Base-by-base conservation (phyloP, 2,113 vertebrate genomes). In the Phyllopteryx taeniolatus region DNA sequence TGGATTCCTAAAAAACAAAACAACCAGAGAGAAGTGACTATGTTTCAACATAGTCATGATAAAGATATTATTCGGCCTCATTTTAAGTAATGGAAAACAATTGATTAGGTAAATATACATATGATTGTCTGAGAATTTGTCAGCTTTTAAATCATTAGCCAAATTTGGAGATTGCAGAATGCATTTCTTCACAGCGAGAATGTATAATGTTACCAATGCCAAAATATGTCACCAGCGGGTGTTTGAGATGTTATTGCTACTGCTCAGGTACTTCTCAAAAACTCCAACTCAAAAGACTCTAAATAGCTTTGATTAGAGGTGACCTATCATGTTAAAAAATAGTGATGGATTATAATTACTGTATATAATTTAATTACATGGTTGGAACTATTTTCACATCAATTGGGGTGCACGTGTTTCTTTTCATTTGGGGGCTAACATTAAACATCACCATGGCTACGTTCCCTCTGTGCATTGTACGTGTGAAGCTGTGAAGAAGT, bases 401-500 rank as follows among this genome's bases (percentile, higher is more conserved):
- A 31, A 17, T 61, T 15, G 10, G 15, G 31, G 59, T 61, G 35
- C 35, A 39, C 2, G 59, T 39, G 33, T 33, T 61, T 7, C 46
- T 74, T 76, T 46, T 72, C 17, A 69, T 62, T 53, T 70, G 71
- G 31, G 79, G 71, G 68, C 74, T 71, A 71, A 62, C 70, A 68
- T 77, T 69, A 84, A 68, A 87, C 73, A 74, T 84, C 76, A 49
- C 72, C 69, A 61, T 33, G 67, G 63, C 60, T 76, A 78, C 79
- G 76, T 66, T 59, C 53, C 54, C 60, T 1, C 70, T 67, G 72
- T 76, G 83, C 43, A 77, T 57, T 51, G 42, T 63, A 67, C 31
- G 66, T 79, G 79, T 53, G 53, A 87, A 44, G 67, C 73, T 84
- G 82, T 67, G 71, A 85, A 57, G 71, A 72, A 85, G 42, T 62